Evolutionary conservation across 2,888 invertebrate genomes (phyloP), one percentile per base, ranked within the genome.

Genomic region (Polydrusus tereticollis): DNA sequence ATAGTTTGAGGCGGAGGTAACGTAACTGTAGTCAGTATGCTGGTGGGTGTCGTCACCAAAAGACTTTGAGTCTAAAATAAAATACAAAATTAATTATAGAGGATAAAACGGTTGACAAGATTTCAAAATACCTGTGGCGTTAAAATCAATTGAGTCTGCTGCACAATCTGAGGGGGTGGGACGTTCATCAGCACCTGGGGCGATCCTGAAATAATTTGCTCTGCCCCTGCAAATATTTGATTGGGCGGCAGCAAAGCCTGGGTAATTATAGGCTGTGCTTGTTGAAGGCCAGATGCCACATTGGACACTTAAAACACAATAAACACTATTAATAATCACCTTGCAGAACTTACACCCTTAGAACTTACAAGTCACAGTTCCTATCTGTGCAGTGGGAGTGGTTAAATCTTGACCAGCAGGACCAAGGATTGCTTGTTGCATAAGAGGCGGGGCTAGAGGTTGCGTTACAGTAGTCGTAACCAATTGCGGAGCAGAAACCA

Each of bases 161-260:
- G 67, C 23, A 82, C 73, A 41, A 84, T 77, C 69, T 85, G 85
- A 12, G 86, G 85, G 6, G 86, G 86, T 18, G 85, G 85, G 21
- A 85, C 82, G 47, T 82, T 83, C 67, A 84, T 74, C 36, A 84
- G 77, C 26, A 84, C 77, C 47, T 64, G 74, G 1, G 85, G 84
- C 23, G 84, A 83, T 16, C 85, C 82, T n/a, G 82, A 80, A 62
- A 85, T 81, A 26, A 84, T 80, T 38, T 69, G 73, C 26, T 73
- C 58, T 7, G 38, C 29, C 2, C 50, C 36, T 6, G 63, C 21
- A 60, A 73, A 73, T 69, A 79, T 76, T 41, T 77, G 68, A 65
- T 77, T 74, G 52, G 73, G 64, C 10, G 78, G 73, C 26, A 45
- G 45, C 57, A 72, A 50, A 41, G 68, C 21, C 26, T 68, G 68